Evolutionary conservation across 2,888 invertebrate species (phyloP).

Genomic region (Rhyacophila evoluta): DNA sequence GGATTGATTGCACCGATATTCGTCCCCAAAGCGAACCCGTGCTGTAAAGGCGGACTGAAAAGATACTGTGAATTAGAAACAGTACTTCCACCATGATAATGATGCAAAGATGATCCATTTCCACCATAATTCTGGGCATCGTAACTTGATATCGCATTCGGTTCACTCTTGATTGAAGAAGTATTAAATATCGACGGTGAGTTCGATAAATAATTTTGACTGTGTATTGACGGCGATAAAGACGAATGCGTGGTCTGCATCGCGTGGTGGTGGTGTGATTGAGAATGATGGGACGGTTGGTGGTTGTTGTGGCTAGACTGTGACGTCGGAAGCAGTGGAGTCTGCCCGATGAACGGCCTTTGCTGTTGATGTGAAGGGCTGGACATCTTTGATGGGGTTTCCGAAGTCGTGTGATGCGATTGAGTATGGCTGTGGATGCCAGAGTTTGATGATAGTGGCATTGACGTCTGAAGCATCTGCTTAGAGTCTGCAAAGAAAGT

Average conservation of each 20-base stretch:
- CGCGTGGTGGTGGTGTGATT: conserved; percentile 53
- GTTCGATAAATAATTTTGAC: conserved; percentile 65
- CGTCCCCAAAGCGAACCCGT: conserved; percentile 59
- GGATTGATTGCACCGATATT: conserved; percentile 58
- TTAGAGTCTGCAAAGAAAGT: conserved; percentile 48
- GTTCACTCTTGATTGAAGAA: conserved; percentile 59
- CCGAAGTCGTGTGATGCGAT: conserved; percentile 43
- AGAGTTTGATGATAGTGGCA: conserved; percentile 47
- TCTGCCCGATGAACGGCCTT: conserved; percentile 70
- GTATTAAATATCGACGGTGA: conserved; percentile 58
- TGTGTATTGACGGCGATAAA: conserved; percentile 54
- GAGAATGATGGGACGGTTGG: conserved; percentile 58
- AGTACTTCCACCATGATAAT: conserved; percentile 68
- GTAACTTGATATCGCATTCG: conserved; percentile 56
- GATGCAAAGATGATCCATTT: conserved; percentile 69
- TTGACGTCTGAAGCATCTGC: conserved; percentile 45
- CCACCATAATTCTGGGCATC: conserved; percentile 62
- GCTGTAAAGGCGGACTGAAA: conserved; percentile 58
- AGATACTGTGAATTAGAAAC: conserved; percentile 45
- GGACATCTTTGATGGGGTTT: conserved; percentile 46
- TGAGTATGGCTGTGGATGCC: conserved; percentile 44
- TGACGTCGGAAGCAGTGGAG: conserved; percentile 67
- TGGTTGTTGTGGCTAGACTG: conserved; percentile 59
- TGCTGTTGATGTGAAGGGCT: conserved; percentile 56
- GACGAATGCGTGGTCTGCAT: conserved; percentile 54